phyloP scores from a whole-genome alignment of 2,113 vertebrate species.

The Corythornis vintsioides region DNA sequence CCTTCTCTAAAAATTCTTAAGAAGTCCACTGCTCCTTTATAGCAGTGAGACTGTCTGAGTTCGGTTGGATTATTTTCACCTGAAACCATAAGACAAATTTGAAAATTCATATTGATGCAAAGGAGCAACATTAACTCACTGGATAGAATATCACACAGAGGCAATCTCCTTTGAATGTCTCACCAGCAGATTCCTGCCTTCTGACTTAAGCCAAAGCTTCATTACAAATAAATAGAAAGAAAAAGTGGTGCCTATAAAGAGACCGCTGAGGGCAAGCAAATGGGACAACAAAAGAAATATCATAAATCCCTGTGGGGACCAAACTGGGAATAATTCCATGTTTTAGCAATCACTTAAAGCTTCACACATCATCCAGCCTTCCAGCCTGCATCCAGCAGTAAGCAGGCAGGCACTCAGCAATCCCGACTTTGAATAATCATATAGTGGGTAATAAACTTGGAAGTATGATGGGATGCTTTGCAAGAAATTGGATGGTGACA shows the following conservation, averaged over 20 bases:
- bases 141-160: not conserved
- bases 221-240: not conserved
- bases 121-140: not conserved
- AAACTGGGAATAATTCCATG: not conserved
- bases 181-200: not conserved
- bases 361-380: not conserved
- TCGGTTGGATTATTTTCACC: not conserved
- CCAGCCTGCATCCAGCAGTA: not conserved
- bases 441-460: not conserved
- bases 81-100: not conserved
- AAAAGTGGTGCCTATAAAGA: not conserved
- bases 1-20: not conserved
- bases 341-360: not conserved
- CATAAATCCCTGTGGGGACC: not conserved
- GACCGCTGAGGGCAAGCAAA: not conserved
- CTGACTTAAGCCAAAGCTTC: not conserved
- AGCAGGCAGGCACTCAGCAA: not conserved
- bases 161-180: not conserved
- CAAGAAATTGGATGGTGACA: slow-evolving; percentile 2
- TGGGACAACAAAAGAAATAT: not conserved
- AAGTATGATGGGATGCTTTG: not conserved
- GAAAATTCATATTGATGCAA: not conserved
- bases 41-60: not conserved
- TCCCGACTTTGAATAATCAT: not conserved
- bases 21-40: not conserved